Evolutionary conservation across 2,113 vertebrate genomes (phyloP).

Genomic region (Thunnus maccoyii): DNA sequence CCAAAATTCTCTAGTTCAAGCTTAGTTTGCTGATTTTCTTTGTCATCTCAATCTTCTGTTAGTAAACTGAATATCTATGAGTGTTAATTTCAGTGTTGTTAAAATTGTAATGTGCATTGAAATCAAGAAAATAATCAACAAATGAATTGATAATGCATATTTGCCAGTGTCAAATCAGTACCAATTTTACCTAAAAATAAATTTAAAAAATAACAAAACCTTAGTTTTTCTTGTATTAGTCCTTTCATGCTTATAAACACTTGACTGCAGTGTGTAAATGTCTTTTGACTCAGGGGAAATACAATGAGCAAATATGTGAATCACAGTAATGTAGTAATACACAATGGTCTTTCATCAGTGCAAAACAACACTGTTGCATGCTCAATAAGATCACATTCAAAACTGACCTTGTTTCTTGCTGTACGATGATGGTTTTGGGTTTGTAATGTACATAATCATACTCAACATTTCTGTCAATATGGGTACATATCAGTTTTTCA

Average conservation of each 20-base stretch:
- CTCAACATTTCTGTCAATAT: background rate
- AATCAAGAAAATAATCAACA: background rate
- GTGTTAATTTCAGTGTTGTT: no score
- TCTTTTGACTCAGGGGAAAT: background rate
- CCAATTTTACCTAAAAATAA: background rate
- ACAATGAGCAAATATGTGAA: conserved; percentile 16
- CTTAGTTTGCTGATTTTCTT: background rate
- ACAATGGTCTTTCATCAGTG: background rate
- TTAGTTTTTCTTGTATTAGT: background rate
- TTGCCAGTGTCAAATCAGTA: background rate
- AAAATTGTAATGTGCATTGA: background rate
- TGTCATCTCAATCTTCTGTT: background rate
- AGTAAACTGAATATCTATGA: no score
- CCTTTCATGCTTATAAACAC: background rate
- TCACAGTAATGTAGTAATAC: conserved; percentile 23
- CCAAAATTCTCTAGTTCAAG: background rate
- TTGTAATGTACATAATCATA: background rate
- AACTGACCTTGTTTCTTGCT: background rate
- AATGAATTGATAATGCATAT: background rate
- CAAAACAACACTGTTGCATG: background rate
- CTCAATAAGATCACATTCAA: background rate
- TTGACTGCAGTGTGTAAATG: background rate
- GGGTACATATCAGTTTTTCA: background rate
- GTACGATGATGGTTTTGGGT: background rate
- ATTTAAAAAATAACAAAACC: background rate